Base-by-base conservation (phyloP, 1,140 invertebrate genomes). In the Drosophila nikananu region DNA sequence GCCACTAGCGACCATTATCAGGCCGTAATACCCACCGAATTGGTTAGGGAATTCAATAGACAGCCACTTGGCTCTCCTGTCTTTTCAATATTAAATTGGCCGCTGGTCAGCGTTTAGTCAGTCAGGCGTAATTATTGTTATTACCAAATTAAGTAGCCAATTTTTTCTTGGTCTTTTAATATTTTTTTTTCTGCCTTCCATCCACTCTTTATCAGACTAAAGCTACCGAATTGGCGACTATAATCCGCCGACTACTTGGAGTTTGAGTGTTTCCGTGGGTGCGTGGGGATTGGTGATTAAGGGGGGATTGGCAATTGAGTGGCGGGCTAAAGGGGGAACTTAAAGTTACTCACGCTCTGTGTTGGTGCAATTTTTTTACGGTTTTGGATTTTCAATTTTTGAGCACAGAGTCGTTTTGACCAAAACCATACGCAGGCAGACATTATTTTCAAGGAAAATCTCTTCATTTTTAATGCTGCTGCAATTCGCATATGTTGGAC, bases 71-170 rank as follows among this genome's bases (percentile, higher is more conserved):
- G 70, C 77, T 59, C 77, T 59, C 27, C 54, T 46, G 57, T 66
- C 55, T 81, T 79, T 66, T 73, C 58, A 67, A 57, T 81, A 81
- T 81, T 62, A 86, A 84, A 81, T 86, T 80, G 80, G 72, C 72
- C 62, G 71, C 77, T 83, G 83, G 83, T 87, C 77, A 89, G 52
- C 84, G 84, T 90, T 89, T 84, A 90, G 86, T 86, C 84, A 89
- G 86, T 79, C 79, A 90, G 75, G 81, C 86, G 86, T 89, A 89
- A 89, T 89, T 89, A 89, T 89, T 89, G 86, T 89, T 89, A 89
- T 89, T 89, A 90, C 86, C 86, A 89, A 89, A 89, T 89, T 89
- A 89, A 89, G 86, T 82, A 89, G 86, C 86, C 86, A 90, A 86
- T 89, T 86, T 89, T 89, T 84, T 89, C 46, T 78, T 78, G 58